Evolutionary conservation across 2,113 vertebrate genomes (phyloP), one percentile per base, ranked within the genome.

Genomic region (Etheostoma spectabile): DNA sequence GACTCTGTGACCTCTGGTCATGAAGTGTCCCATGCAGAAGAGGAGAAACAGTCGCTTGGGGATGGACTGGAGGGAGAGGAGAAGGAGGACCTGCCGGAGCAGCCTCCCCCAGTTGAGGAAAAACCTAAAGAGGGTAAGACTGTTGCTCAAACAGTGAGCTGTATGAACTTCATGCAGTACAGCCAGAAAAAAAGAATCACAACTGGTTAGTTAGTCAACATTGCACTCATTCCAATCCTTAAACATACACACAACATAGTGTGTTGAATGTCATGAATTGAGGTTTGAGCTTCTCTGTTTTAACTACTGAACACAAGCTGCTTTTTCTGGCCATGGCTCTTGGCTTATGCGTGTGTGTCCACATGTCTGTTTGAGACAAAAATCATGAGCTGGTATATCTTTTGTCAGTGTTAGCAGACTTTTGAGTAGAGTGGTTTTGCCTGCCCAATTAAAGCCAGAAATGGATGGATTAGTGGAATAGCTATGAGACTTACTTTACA

Each of bases 21-120:
- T n/a, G 83, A 93, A 8, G 65, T 59, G 4, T 77, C 90, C 1
- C 77, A 77, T 3, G 8, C 79, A 1, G 78, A 89, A 16, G 91
- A 86, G 5, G 83, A 88, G 76, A 77, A 63, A 1, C 61, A 42
- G 22, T 52, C 59, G 3, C 42, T 48, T 14, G 68, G 1, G 2
- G 78, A 77, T 8, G 85, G 55, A 67, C 61, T 88, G 30, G 92
- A 93, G 24, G 90, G 79, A 60, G 93, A 93, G 64, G 84, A 88
- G 76, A 91, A 92, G 75, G 95, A 96, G 52, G 93, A 95, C 27
- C 91, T 95, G 49, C 95, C 95, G 13, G 88, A 89, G 1, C 92
- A 92, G 27, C 93, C 94, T 22, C 83, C 91, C 75, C 92, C 92
- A 14, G 3, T 79, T 49, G 76, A 84, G 48, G 90, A 93, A 18